Conservation (phyloP, 2,113 vertebrate species). For the Onychostoma macrolepis region DNA sequence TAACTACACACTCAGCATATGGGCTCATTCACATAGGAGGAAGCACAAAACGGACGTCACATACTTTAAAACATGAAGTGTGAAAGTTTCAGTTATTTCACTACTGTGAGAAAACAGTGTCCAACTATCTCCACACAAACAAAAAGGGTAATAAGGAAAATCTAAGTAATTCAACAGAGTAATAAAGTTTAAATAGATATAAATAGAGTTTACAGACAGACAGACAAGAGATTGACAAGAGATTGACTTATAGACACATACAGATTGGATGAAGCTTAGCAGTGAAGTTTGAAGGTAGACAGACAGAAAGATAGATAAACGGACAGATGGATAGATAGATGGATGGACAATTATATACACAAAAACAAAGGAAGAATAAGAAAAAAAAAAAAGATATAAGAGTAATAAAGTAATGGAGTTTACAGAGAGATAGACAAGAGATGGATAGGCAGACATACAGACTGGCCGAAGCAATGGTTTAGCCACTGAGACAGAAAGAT, state of each 20-base stretch:
- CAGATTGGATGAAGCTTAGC: neutral
- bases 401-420: no score
- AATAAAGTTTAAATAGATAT: neutral
- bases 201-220: neutral
- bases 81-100: neutral
- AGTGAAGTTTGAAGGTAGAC: neutral
- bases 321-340: neutral
- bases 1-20: neutral
- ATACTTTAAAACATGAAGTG: neutral
- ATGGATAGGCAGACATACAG: neutral
- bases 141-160: conserved; percentile 20
- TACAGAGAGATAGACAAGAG: neutral
- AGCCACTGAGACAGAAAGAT: no score
- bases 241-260: neutral
- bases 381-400: no score
- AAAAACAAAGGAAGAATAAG: no score
- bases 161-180: neutral
- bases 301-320: neutral
- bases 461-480: no score
- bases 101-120: neutral
- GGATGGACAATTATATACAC: neutral
- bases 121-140: conserved; percentile 13
- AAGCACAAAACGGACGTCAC: neutral
- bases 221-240: neutral
- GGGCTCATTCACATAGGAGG: neutral